Evolutionary conservation across 2,888 invertebrate species (phyloP).

Genomic region (Drosophila paracracens): DNA sequence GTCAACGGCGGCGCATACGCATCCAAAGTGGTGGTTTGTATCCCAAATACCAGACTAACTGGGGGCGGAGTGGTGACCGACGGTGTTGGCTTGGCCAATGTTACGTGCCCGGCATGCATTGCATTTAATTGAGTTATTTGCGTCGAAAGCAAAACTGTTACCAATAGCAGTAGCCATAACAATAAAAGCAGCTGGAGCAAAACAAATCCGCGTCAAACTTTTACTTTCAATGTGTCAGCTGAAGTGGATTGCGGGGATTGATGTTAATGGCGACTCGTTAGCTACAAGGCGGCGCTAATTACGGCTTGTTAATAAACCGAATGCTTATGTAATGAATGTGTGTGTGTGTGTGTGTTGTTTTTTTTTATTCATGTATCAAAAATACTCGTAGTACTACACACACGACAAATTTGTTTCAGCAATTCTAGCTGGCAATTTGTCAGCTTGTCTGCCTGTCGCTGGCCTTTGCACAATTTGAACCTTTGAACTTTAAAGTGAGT

Average conservation of each 20-base stretch:
- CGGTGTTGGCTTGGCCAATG: conserved; percentile 57
- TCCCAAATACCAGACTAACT: background rate
- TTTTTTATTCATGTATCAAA: conserved; percentile 19
- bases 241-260: conserved; percentile 9
- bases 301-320: conserved; percentile 62
- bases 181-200: conserved; percentile 39
- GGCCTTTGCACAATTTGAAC: conserved; percentile 56
- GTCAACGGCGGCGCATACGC: conserved; percentile 68
- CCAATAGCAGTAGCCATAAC: conserved; percentile 43
- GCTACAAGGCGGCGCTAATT: conserved; percentile 53
- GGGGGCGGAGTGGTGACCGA: conserved; percentile 4
- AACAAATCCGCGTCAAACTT: conserved; percentile 58
- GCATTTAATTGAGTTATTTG: conserved; percentile 69
- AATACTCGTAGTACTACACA: background rate
- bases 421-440: conserved; percentile 34
- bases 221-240: conserved; percentile 64
- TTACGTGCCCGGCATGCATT: conserved; percentile 61
- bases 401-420: background rate
- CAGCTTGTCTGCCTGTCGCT: conserved; percentile 60
- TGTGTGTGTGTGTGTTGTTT: background rate
- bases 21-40: conserved; percentile 26
- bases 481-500: conserved; percentile 68
- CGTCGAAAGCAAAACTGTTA: conserved; percentile 58
- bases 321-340: conserved; percentile 60
- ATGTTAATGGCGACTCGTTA: conserved; percentile 39